Evolutionary conservation across 1,140 invertebrate genomes (phyloP).

Genomic region (Monochamus saltuarius): DNA sequence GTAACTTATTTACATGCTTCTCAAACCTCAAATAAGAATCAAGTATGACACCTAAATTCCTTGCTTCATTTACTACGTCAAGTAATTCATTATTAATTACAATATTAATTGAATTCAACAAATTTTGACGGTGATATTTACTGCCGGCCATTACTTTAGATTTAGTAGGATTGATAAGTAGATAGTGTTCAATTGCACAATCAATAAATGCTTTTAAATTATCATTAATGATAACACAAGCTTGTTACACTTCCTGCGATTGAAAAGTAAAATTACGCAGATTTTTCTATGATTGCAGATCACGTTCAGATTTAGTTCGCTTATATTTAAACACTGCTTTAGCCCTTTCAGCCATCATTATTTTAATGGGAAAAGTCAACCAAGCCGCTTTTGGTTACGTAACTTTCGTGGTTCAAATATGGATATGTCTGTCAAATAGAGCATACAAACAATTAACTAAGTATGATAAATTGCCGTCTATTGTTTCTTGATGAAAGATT

Average conservation of each 20-base stretch:
- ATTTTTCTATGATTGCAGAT: conserved; percentile 5
- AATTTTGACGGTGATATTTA: conserved; percentile 5
- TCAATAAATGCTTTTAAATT: no score
- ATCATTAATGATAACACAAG: not conserved
- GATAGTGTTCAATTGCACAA: no score
- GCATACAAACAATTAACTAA: no score
- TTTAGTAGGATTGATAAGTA: no score
- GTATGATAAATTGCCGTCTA: no score
- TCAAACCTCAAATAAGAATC: no score
- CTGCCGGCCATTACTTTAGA: conserved; percentile 5
- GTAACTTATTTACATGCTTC: no score
- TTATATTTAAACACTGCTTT: conserved; percentile 4
- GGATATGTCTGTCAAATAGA: no score
- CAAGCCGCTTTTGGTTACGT: conserved; percentile 13
- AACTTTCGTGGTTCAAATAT: not conserved
- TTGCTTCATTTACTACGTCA: no score
- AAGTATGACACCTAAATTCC: no score
- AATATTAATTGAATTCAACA: not conserved
- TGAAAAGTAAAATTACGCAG: conserved; percentile 10
- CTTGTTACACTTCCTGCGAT: conserved; percentile 5
- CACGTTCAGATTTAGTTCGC: not conserved
- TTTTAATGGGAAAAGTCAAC: conserved; percentile 8
- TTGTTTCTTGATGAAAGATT: no score
- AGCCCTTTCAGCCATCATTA: conserved; percentile 8
- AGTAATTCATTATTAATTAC: no score